Base-by-base conservation (phyloP, 2,797 vertebrate species). In the Brotula barbata region DNA sequence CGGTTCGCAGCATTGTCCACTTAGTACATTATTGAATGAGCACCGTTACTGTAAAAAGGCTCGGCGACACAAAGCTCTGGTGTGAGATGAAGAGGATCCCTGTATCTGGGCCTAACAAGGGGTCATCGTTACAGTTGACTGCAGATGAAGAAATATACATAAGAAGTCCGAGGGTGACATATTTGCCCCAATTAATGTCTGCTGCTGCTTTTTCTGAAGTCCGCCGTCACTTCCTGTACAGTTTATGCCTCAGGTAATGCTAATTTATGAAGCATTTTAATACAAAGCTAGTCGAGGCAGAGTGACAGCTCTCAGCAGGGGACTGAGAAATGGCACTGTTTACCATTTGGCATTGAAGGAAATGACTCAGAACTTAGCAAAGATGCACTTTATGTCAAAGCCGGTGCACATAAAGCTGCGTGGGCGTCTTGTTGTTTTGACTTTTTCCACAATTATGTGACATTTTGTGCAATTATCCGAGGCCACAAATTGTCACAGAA, bases 1-100 rank as follows among this genome's bases (percentile, higher is more conserved):
- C 82, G 76, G 78, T 88, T 85, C 71, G 82, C 72, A 81, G 83
- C 80, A 84, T 89, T 88, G 87, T 89, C 83, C 85, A 77, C 81
- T 85, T 79, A 88, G 85, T 89, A 89, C 69, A 87, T 89, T 82
- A 84, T 82, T 85, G 71, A 86, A 70, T 67, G 58, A 79, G 67
- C 61, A 66, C 64, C 73, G 82, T 81, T 81, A n/a, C n/a, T n/a
- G n/a, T n/a, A 81, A 76, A 73, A 53, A 62, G 25, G 47, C 36
- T 45, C 2, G 2, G 51, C 50, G 13, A 41, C 42, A 15, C 23
- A 63, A 64, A 68, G 67, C 47, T 67, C 66, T 39, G 65, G 51
- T 68, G 50, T 68, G 50, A 68, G 33, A 72, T 59, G 61, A 71
- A 80, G 72, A 67, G 39, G 62, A 73, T 74, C 62, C 39, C 3